Base-by-base conservation (phyloP, 2,888 invertebrate genomes). In the Zaprionus lineosus region DNA sequence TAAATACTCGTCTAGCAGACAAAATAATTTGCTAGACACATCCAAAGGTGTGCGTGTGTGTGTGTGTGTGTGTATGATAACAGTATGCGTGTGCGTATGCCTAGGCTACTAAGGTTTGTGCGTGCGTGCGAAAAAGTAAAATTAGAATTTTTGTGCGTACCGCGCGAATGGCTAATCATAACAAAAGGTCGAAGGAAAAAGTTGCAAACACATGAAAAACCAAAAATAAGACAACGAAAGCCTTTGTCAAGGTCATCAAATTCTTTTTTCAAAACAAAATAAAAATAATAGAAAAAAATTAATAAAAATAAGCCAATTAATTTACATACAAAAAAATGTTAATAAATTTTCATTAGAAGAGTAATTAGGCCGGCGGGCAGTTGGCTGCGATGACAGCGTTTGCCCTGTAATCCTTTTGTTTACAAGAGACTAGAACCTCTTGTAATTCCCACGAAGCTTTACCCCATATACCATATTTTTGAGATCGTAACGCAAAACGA, bases 91-190 rank as follows among this genome's bases (percentile, higher is more conserved):
- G 41, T 68, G 58, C 50, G 6, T 29, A 18, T 37, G 21, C 40
- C 33, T 46, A 9, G 19, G 9, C 9, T 33, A 26, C 15, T 18
- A 1, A 15, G 21, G 33, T 44, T 34, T 46, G 43, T 50, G 34
- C 64, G 44, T 83, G 81, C 29, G 84, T 73, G 74, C 77, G 63
- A 81, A 74, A n/a, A 78, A 82, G 78, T 84, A 78, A 78, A 79
- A 84, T 84, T 79, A 84, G 82, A 79, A 84, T 82, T 77, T 77
- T 60, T 82, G 81, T 77, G 77, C 84, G 77, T 77, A 81, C 63
- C 70, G 46, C 43, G 75, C 78, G 78, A 79, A 79, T 72, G 78
- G 84, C 84, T 82, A 84, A 79, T 79, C 78, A 79, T 84, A 79
- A 79, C 78, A 84, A 84, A 78, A 79, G 41, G 19, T 50, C 48